Percentiles rank a stretch among this genome's conserved stretches.
Evolutionary conservation across 2,797 vertebrate species (phyloP).

Genomic region (Coregonus sp.): DNA sequence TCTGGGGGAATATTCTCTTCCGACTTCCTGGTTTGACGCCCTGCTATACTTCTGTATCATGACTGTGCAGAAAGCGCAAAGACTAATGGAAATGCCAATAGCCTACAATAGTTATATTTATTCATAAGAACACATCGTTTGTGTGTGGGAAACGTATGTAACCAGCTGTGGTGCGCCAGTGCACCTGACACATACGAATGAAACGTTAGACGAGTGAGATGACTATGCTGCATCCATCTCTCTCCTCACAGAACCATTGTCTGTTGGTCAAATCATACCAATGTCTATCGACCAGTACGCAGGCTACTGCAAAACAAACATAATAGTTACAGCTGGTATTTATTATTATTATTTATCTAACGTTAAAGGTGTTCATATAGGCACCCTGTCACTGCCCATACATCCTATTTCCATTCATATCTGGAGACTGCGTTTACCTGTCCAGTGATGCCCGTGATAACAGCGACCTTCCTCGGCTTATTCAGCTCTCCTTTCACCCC

Average conservation of each 20-base stretch:
- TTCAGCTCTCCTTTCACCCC: constrained; percentile 33
- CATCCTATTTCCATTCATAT: background rate
- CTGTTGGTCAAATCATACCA: background rate
- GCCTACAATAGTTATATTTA: background rate
- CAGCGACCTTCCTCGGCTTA: constrained; percentile 68
- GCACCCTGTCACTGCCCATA: background rate
- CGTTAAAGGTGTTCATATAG: background rate
- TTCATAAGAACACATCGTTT: background rate
- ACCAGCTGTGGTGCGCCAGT: background rate
- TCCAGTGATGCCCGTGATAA: constrained; percentile 82
- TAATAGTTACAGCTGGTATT: background rate
- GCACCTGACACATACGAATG: background rate
- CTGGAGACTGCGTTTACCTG: constrained; percentile 67
- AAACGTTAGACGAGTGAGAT: background rate
- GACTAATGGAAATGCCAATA: background rate
- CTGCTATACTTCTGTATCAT: background rate
- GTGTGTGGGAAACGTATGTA: background rate
- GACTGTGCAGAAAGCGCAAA: background rate
- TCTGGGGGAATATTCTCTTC: background rate
- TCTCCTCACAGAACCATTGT: background rate
- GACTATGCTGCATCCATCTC: background rate
- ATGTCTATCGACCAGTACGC: background rate
- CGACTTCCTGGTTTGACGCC: background rate
- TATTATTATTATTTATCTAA: background rate
- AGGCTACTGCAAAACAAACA: background rate